Conservation (phyloP, 92 coral and sea anemone genomes). For the Bergia sp. region DNA sequence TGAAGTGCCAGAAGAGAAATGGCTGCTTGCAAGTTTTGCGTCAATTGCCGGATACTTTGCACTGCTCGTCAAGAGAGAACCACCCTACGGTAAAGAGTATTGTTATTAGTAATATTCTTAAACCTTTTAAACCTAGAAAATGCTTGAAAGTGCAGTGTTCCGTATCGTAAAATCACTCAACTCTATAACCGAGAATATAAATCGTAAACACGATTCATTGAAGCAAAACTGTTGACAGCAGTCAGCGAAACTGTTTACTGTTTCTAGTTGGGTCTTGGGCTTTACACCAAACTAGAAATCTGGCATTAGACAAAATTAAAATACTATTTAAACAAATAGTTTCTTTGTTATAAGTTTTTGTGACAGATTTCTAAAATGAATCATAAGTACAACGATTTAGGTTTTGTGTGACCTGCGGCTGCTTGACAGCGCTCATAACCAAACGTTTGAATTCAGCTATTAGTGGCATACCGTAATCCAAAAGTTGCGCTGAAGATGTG, state of each 20-base stretch:
- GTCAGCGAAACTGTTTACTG: not conserved
- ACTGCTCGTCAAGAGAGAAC: conserved; percentile 61
- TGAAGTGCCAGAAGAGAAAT: conserved; percentile 54
- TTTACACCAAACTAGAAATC: not conserved
- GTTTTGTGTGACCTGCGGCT: not conserved
- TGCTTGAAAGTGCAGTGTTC: conserved; percentile 1
- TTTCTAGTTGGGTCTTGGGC: not conserved
- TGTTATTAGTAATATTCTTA: not conserved
- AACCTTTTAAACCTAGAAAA: not conserved
- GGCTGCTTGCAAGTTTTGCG: conserved; percentile 79
- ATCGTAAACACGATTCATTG: not conserved
- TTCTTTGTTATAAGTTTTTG: not conserved
- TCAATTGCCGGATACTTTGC: conserved; percentile 58
- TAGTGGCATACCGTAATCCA: not conserved
- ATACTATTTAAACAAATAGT: no score
- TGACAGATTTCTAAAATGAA: not conserved
- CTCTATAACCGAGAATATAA: not conserved
- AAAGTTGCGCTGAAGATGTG: not conserved
- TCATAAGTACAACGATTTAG: no score
- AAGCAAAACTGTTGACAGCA: not conserved
- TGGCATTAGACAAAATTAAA: no score
- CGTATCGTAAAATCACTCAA: not conserved
- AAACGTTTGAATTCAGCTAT: not conserved
- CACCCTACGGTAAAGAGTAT: conserved; percentile 77
- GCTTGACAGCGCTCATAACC: not conserved